Base-by-base conservation (phyloP, 53 echinoderm and acorn worm species). In the Stichopus horrens region DNA sequence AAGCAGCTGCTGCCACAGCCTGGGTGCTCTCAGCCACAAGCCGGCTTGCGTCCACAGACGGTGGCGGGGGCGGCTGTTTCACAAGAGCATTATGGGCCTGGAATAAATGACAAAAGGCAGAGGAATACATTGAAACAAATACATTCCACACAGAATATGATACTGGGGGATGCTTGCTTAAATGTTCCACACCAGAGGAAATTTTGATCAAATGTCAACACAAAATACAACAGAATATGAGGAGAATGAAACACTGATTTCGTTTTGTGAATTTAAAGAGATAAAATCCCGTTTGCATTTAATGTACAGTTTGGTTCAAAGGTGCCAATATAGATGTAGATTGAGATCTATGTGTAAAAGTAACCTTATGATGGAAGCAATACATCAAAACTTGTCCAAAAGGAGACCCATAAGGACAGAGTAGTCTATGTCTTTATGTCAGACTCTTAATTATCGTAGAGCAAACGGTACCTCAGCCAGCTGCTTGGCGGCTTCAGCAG, bases 401-500 rank as follows among this genome's bases (percentile, higher is more conserved):
- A 16, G 13, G 18, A 77, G 11, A 77, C 52, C 14, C 77, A 77
- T 13, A 5, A 8, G 14, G 18, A 13, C 5, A 77, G 5, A 77
- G 77, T 13, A 23, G 3, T 66, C 67, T 18, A 11, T 66, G 67
- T 18, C 18, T 66, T 11, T 14, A 37, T 37, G 37, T 37, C 1
- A 2, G 37, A 23, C 19, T 37, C 75, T 4, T 5, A 75, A 75
- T 37, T 8, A 8, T 37, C 6, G 23, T 37, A 37, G 37, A 37
- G 37, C 2, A 37, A 37, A 8, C 16, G 88, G 74, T 67, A 97
- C 97, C 93, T 95, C 94, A 23, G 95, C 95, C 21, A 97, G 75
- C 23, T 95, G 93, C 74, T 91, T 97, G 18, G 97, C 97, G 52
- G 97, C 97, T 89, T 97, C 95, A 23, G 97, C 97, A 10, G 97